Base-by-base conservation (phyloP, 2,888 invertebrate species). In the Trichogramma dendrolimi region DNA sequence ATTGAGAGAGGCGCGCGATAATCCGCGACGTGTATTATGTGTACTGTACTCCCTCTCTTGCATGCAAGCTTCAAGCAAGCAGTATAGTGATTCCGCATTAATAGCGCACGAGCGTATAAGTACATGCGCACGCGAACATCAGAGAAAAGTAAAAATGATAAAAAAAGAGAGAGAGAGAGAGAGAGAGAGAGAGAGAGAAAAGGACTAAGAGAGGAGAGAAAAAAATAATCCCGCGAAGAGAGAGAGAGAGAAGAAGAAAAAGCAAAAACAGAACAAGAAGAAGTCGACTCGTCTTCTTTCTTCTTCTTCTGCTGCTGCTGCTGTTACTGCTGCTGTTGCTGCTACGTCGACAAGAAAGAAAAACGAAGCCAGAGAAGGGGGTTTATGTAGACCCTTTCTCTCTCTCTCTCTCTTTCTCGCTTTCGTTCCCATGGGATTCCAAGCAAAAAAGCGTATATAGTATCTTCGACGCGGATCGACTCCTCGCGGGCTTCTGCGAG, bases 381-480 rank as follows among this genome's bases (percentile, higher is more conserved):
- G 71, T 73, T 71, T 69, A 72, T 73, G 74, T 76, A 76, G 60
- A 53, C 59, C 56, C 54, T 44, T 50, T 57, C 52, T 62, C 60
- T 47, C 55, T 47, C 51, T 55, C 55, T 46, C 51, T 14, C 49
- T 48, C 11, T 48, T 6, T 48, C 48, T 48, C 48, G 5, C 48
- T 10, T 10, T 54, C 39, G n/a, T 55, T 40, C 50, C 42, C 27
- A 40, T 39, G 39, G 54, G 51, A 46, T 46, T 46, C 11, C 11
- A 48, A 14, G 48, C 48, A 14, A 14, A 14, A 48, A 14, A 48
- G 48, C 48, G 48, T 48, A 48, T 48, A 48, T 48, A 11, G 78
- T 79, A 79, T 79, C 79, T 79, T 73, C 72, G 70, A 73, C 73
- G 73, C 77, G 75, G 75, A 77, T 77, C 77, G 76, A 77, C 74